Evolutionary conservation across 2,888 invertebrate genomes (phyloP).

Genomic region (Thecophora atra): DNA sequence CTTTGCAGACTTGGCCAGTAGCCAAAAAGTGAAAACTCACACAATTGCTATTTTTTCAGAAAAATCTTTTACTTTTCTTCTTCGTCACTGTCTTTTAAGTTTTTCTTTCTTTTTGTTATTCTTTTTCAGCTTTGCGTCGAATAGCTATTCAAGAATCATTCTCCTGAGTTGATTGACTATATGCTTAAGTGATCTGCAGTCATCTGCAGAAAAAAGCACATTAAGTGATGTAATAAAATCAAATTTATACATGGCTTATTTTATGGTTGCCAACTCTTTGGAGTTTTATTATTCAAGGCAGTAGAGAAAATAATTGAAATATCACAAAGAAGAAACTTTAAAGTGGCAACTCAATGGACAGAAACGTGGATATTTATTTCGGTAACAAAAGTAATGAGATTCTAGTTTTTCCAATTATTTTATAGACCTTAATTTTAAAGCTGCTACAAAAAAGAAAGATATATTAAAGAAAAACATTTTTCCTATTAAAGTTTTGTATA

Average conservation of each 20-base stretch:
- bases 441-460: too few species aligned
- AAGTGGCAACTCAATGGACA: too few species aligned
- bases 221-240: conserved; percentile 6
- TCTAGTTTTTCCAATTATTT: too few species aligned
- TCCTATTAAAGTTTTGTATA: not conserved
- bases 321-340: not conserved
- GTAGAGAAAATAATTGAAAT: not conserved
- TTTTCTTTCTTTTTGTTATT: not conserved
- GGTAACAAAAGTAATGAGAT: too few species aligned
- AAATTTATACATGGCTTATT: not conserved
- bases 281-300: not conserved
- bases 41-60: not conserved
- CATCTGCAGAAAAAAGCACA: not conserved
- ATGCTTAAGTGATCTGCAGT: not conserved
- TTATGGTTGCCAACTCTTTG: not conserved
- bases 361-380: too few species aligned
- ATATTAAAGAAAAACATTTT: too few species aligned
- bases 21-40: not conserved
- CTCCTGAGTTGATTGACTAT: too few species aligned
- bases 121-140: too few species aligned
- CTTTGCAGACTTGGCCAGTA: conserved; percentile 2
- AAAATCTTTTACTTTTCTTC: not conserved
- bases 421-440: too few species aligned
- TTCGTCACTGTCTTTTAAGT: not conserved
- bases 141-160: not conserved